Base-by-base conservation (phyloP, 2,113 vertebrate genomes). In the Sigmodon hispidus region DNA sequence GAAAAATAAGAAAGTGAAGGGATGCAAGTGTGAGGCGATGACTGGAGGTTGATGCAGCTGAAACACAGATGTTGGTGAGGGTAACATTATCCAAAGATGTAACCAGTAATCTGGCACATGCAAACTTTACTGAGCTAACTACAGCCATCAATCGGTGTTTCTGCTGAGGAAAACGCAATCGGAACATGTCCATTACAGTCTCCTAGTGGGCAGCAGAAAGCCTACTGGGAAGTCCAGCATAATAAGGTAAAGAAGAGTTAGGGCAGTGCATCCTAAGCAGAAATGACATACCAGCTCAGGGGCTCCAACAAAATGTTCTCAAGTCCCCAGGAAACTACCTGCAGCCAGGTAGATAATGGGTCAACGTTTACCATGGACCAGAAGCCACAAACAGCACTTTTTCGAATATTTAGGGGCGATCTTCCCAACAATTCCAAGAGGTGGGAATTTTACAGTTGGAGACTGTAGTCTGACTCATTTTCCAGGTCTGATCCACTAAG, bases 101-200 rank as follows among this genome's bases (percentile, higher is more conserved):
- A 55, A 61, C 52, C 43, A 22, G 57, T 61, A 65, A 13, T 55
- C 29, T 34, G 15, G 79, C 67, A 31, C 22, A 19, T 50, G 29
- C 36, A 91, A n/a, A 52, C 73, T 29, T 87, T 50, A 61, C 26
- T 26, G 16, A 3, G 0, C 7, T 61, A 43, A 67, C 84, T 52
- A 8, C 24, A 48, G 48, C 45, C 63, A 77, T n/a, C 7, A 55
- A 77, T n/a, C 7, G 48, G 1, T 3, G 57, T 21, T 80, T 90
- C 48, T 43, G 6, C 57, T 63, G 75, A 84, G 43, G 45, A 67
- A 45, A 73, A 15, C 2, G 7, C 57, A 59, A 85, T 16, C 17
- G 45, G 16, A 48, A 16, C 24, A n/a, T 52, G 43, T 59, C 57
- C 9, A 0, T 0, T 22, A 0, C 13, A 40, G 10, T 65, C 48